These are phyloP conservation scores for Drosophila melanosoma DNA, from an alignment of 2,888 invertebrate species.

Conservation along the genomic window DNA sequence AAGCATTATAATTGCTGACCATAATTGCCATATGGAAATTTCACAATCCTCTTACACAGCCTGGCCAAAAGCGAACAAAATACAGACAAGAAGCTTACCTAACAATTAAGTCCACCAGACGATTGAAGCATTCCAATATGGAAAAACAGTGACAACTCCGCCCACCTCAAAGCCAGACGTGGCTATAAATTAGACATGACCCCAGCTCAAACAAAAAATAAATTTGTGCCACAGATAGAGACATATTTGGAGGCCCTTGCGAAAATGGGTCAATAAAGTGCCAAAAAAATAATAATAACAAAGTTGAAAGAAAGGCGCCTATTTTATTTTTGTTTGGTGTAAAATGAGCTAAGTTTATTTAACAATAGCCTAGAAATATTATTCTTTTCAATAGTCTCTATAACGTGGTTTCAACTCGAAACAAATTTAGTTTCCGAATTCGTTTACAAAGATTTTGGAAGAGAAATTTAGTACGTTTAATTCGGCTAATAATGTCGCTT, in stretches of 20 bases:
- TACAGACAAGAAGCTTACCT: constrained; percentile 41
- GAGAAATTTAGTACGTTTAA: background rate
- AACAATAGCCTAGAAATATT: background rate
- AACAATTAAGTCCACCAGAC: constrained; percentile 37
- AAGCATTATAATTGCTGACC: constrained; percentile 35
- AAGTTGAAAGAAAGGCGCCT: background rate
- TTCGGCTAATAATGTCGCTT: background rate
- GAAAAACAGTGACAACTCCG: constrained; percentile 29
- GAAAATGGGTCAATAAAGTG: constrained; percentile 63
- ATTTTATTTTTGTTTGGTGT: background rate
- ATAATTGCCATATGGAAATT: constrained; percentile 57
- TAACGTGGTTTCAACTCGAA: background rate
- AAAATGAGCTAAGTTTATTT: background rate
- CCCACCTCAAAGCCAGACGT: constrained; percentile 48
- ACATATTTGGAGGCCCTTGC: constrained; percentile 39
- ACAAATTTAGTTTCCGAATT: background rate
- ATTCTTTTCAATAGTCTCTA: background rate
- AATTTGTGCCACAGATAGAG: background rate
- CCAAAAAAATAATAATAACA: constrained; percentile 4
- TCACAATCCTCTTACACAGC: constrained; percentile 54
- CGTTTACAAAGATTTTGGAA: background rate
- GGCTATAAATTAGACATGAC: constrained; percentile 54
- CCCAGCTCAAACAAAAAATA: constrained; percentile 34
- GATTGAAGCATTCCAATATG: constrained; percentile 37
- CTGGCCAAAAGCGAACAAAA: background rate